A percentile compares a stretch with the other conserved stretches of the same genome.
phyloP scores from a whole-genome alignment of 1,140 invertebrate genomes.

The Penaeus chinensis region DNA sequence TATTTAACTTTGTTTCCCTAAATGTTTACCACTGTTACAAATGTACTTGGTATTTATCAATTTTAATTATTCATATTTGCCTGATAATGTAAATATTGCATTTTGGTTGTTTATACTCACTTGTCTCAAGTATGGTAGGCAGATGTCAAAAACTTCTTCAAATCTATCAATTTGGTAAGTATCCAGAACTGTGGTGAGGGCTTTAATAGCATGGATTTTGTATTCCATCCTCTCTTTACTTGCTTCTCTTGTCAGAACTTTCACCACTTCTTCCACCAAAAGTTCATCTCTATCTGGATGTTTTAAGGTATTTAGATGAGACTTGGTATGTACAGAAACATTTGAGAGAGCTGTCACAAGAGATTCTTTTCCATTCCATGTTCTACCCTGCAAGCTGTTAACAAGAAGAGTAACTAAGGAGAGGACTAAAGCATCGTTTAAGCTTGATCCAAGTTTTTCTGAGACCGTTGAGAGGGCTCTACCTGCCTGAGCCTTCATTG shows the following conservation, averaged over 20 bases:
- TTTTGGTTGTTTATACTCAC: slow-evolving; percentile 46
- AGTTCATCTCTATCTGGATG: slow-evolving; percentile 52
- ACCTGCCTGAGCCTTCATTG: slow-evolving; percentile 86
- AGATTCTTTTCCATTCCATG: slow-evolving; percentile 88
- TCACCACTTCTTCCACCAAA: slow-evolving; percentile 71
- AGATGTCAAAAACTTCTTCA: slow-evolving; percentile 78
- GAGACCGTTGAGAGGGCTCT: slow-evolving; percentile 84
- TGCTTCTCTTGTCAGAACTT: slow-evolving; percentile 81
- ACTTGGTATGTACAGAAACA: slow-evolving; percentile 73
- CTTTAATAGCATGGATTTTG: slow-evolving; percentile 79
- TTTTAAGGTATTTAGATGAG: slow-evolving; percentile 75
- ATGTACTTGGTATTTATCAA: not conserved
- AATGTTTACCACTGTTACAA: too few relatives aligned
- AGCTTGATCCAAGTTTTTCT: slow-evolving; percentile 76
- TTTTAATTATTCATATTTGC: not conserved
- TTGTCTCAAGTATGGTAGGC: slow-evolving; percentile 65
- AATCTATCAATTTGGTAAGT: slow-evolving; percentile 81
- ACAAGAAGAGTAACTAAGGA: slow-evolving; percentile 78
- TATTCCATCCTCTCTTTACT: slow-evolving; percentile 83
- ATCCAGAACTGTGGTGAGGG: slow-evolving; percentile 80
- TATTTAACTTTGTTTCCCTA: too few relatives aligned
- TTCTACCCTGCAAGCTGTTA: slow-evolving; percentile 82
- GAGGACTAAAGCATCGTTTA: slow-evolving; percentile 77
- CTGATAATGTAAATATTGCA: not conserved
- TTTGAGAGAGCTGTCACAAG: slow-evolving; percentile 80